phyloP scores from a whole-genome alignment of 2,888 invertebrate genomes.

The Phlogophora meticulosa region DNA sequence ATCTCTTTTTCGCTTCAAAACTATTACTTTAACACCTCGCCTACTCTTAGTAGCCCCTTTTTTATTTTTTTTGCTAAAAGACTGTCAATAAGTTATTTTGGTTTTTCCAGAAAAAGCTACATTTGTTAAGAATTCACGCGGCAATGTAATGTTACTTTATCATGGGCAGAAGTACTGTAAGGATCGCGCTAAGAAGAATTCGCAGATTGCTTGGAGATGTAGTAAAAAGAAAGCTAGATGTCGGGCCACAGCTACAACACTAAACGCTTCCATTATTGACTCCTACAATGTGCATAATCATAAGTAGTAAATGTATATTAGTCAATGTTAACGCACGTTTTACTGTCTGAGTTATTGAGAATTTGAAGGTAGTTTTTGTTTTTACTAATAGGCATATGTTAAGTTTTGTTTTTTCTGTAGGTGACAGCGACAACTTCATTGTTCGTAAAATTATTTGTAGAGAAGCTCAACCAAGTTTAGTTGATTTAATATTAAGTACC shows the following conservation, averaged over 20 bases:
- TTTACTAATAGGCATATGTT: not conserved
- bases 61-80: not conserved
- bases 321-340: not conserved
- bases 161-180: conserved; percentile 39
- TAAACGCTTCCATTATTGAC: conserved; percentile 5
- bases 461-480: conserved; percentile 1
- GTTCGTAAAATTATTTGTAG: not conserved
- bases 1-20: too few relatives aligned
- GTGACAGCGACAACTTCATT: not conserved
- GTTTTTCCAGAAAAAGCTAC: conserved; percentile 39
- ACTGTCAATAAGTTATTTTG: not conserved
- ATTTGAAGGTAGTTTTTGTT: not conserved
- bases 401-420: not conserved
- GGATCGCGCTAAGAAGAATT: conserved; percentile 36
- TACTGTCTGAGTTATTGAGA: not conserved
- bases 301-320: conserved; percentile 1
- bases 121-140: conserved; percentile 46
- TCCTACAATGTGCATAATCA: conserved; percentile 45
- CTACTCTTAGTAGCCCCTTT: not conserved
- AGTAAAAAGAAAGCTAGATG: conserved; percentile 56
- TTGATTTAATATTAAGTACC: not conserved
- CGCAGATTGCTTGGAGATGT: conserved; percentile 41
- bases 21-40: not conserved
- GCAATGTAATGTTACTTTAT: conserved; percentile 43
- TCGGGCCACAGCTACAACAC: conserved; percentile 36